A percentile compares a stretch with the other conserved stretches of the same genome.
Evolutionary conservation across 1,140 invertebrate species (phyloP).

Genomic region (Drepana arcuata): DNA sequence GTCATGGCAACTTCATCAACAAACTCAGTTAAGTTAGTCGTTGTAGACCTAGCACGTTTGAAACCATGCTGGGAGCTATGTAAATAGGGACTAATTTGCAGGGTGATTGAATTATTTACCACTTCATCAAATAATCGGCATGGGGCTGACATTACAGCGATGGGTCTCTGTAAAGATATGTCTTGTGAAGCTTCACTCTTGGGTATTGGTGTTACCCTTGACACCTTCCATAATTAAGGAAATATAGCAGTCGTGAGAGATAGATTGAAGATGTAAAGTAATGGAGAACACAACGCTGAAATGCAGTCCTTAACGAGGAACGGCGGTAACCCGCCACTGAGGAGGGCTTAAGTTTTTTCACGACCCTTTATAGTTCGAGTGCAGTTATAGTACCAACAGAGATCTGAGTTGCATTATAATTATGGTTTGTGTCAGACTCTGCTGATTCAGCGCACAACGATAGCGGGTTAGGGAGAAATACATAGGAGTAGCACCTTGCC

Average conservation of each 20-base stretch:
- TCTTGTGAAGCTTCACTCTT: not conserved
- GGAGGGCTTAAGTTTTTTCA: not conserved
- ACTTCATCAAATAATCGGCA: not conserved
- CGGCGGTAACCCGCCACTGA: slow-evolving; percentile 1
- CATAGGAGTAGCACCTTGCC: too few relatives aligned
- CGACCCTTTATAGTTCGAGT: not conserved
- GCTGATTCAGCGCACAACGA: too few relatives aligned
- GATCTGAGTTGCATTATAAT: not conserved
- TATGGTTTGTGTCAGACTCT: too few relatives aligned
- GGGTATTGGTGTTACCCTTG: slow-evolving; percentile 1
- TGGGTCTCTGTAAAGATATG: not conserved
- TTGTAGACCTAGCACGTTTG: not conserved
- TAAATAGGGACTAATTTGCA: not conserved
- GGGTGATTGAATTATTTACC: not conserved
- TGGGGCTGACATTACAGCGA: not conserved
- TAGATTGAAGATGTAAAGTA: slow-evolving; percentile 1
- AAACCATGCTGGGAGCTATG: slow-evolving; percentile 4
- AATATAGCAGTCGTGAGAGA: not conserved
- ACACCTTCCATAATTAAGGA: slow-evolving; percentile 1
- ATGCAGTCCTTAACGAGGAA: slow-evolving; percentile 4
- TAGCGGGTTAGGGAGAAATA: too few relatives aligned
- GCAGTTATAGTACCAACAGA: not conserved
- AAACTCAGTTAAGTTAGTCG: slow-evolving; percentile 1
- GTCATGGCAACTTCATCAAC: too few relatives aligned
- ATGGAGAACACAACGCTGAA: not conserved